Base-by-base conservation (phyloP, 2,888 invertebrate species). In the Dolomedes plantarius region DNA sequence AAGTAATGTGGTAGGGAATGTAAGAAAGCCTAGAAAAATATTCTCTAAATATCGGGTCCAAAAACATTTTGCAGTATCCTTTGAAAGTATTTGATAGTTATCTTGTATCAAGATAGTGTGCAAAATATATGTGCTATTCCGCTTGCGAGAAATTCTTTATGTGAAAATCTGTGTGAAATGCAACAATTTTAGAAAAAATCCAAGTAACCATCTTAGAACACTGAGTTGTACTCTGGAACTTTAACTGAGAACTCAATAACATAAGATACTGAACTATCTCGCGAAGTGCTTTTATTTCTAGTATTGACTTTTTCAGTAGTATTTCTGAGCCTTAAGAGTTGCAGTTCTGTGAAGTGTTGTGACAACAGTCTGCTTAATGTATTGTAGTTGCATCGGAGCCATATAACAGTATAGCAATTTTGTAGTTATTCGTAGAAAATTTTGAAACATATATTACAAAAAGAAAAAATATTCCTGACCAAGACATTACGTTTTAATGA, bases 231-330 rank as follows among this genome's bases (percentile, higher is more conserved):
- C n/a, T n/a, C n/a, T n/a, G n/a, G n/a, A n/a, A n/a, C n/a, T n/a
- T n/a, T n/a, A n/a, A n/a, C n/a, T n/a, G n/a, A n/a, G n/a, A n/a
- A n/a, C n/a, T n/a, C n/a, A n/a, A n/a, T n/a, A n/a, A n/a, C n/a
- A n/a, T n/a, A n/a, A n/a, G n/a, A n/a, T n/a, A n/a, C n/a, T n/a
- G n/a, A n/a, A n/a, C n/a, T 36, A 9, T 23, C 6, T 11, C 56
- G 56, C 56, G 5, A 56, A 56, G 56, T 56, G 56, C 56, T 56
- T 56, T 56, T 56, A 56, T 56, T 56, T 36, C 9, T 36, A 36
- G n/a, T n/a, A n/a, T n/a, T n/a, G n/a, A n/a, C n/a, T 11, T 46
- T 5, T 16, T 3, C 3, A 23, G 19, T 56, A 56, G 56, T 56
- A 23, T n/a, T 23, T 23, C 3, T 5, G 11, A 19, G 56, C 56